These are phyloP conservation scores for Drymodes brunneopygia DNA, from an alignment of 2,113 vertebrate genomes.

Conservation along the genomic window DNA sequence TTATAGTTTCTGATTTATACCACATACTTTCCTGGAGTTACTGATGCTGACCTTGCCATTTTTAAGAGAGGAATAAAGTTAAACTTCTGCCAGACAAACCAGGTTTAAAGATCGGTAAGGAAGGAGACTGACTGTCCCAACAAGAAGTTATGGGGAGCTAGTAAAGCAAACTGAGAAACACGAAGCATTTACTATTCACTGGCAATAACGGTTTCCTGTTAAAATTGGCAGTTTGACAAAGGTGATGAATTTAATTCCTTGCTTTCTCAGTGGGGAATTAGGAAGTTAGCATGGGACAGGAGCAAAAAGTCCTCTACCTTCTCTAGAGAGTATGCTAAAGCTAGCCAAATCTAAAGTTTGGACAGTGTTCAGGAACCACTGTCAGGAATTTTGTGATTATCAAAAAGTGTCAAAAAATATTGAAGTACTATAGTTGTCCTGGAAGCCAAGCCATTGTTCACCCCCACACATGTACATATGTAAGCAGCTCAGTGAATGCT, in stretches of 20 bases:
- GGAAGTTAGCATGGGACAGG: conserved; percentile 1
- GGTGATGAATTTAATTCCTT: conserved; percentile 31
- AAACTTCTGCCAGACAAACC: neutral
- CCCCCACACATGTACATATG: neutral
- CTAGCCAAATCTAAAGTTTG: neutral
- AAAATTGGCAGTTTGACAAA: conserved; percentile 47
- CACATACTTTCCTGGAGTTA: neutral
- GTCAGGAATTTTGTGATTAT: neutral
- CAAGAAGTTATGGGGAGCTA: conserved; percentile 10
- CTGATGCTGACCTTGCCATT: neutral
- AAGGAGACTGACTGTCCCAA: conserved; percentile 11
- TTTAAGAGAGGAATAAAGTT: neutral
- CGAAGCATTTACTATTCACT: conserved; percentile 42
- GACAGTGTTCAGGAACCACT: neutral
- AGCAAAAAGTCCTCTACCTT: neutral
- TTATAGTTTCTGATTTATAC: neutral
- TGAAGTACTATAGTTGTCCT: neutral
- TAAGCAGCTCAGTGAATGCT: neutral
- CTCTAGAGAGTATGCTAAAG: neutral
- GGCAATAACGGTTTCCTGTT: conserved; percentile 51
- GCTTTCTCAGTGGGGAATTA: neutral
- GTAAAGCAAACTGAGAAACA: neutral
- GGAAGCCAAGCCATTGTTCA: neutral
- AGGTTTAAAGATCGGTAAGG: neutral
- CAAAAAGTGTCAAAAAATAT: neutral